Percentiles rank a stretch among this genome's conserved stretches.
Evolutionary conservation across 2,888 invertebrate species (phyloP).

Genomic region (Acrobasis suavella): DNA sequence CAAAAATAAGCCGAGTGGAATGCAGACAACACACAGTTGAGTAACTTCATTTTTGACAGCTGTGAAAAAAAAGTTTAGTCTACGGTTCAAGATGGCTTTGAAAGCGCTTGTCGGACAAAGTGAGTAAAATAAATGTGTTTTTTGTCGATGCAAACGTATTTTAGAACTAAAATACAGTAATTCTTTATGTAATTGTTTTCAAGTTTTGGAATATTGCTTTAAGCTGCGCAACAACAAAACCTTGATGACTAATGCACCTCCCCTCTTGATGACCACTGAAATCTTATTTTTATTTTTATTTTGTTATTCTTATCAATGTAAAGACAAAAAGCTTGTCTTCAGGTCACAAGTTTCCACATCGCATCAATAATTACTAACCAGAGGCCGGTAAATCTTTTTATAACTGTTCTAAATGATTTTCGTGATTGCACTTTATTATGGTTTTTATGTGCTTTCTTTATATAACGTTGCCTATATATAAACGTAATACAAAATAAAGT

Average conservation of each 20-base stretch:
- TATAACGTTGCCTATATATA: no score
- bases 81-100: constrained; percentile 89
- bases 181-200: background rate
- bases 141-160: constrained; percentile 27
- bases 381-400: no score
- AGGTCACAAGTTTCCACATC: background rate
- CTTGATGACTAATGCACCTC: constrained; percentile 10
- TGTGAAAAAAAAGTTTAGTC: constrained; percentile 45
- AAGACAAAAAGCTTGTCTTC: background rate
- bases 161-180: background rate
- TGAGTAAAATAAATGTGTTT: constrained; percentile 80
- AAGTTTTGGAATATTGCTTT: background rate
- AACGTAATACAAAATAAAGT: background rate
- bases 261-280: background rate
- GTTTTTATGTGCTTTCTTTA: no score
- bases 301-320: background rate
- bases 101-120: constrained; percentile 94
- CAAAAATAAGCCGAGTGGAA: no score
- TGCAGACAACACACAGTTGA: background rate
- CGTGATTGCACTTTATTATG: no score
- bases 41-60: background rate
- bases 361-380: no score
- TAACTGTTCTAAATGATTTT: no score
- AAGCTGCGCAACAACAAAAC: background rate
- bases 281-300: background rate